Percentiles rank a stretch among this genome's conserved stretches.
Conservation (phyloP, 1,140 invertebrate species). For the Triops longicaudatus region DNA sequence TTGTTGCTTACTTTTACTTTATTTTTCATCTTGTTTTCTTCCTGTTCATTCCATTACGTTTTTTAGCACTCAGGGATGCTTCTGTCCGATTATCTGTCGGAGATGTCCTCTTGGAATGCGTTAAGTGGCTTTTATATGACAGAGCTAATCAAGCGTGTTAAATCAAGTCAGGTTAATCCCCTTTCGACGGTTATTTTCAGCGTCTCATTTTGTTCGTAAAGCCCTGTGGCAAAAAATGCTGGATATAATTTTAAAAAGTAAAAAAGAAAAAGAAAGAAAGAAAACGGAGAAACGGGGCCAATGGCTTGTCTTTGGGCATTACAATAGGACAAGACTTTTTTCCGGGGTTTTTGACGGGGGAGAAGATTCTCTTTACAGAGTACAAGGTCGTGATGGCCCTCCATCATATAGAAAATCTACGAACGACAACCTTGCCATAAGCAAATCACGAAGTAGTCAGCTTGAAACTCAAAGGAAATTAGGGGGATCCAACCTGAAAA, state of each 20-base stretch:
- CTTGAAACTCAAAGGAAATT: not conserved
- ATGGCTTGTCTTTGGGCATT: constrained; percentile 8
- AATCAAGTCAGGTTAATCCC: not conserved
- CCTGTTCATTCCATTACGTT: not conserved
- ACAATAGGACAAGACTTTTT: not conserved
- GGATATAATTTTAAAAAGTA: not conserved
- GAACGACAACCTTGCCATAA: not conserved
- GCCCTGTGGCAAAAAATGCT: not conserved
- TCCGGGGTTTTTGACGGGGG: not conserved
- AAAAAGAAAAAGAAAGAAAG: not conserved
- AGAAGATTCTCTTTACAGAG: not conserved
- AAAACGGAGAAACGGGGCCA: not conserved
- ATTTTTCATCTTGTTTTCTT: not conserved
- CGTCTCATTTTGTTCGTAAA: not conserved
- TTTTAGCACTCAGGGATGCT: not conserved
- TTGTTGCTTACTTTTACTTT: not conserved
- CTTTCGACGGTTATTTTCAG: not conserved
- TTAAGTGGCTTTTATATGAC: constrained; percentile 6
- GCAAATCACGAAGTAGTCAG: constrained; percentile 1
- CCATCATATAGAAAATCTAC: not conserved
- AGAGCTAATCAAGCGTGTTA: not conserved
- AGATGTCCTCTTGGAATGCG: not conserved
- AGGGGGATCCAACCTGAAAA: not conserved
- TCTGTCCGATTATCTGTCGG: not conserved
- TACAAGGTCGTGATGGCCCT: constrained; percentile 1